Percentiles rank a stretch among this genome's conserved stretches.
These are phyloP conservation scores for Chironomus riparius DNA, from an alignment of 2,888 invertebrate species.

Conservation along the genomic window DNA sequence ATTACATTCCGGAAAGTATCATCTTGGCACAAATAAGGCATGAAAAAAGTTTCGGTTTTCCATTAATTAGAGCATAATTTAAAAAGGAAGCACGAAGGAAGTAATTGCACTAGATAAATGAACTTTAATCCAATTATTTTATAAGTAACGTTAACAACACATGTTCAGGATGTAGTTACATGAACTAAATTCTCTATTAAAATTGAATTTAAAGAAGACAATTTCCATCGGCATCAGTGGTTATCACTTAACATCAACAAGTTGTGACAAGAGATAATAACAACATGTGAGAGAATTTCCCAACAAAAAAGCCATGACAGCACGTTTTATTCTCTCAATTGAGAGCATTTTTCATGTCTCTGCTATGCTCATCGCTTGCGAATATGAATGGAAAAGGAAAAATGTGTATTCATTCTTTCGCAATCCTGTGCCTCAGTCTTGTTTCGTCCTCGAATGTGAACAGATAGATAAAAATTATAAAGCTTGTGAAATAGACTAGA, in stretches of 20 bases:
- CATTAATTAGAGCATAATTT: neutral
- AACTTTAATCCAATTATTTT: neutral
- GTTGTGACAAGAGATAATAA: neutral
- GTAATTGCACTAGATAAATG: neutral
- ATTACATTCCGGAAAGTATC: neutral
- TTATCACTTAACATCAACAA: neutral
- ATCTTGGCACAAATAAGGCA: too few relatives aligned
- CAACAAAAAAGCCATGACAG: neutral
- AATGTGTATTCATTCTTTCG: neutral
- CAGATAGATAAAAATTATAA: neutral
- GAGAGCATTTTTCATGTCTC: neutral
- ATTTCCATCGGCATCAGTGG: neutral
- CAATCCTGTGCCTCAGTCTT: neutral
- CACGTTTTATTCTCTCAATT: neutral
- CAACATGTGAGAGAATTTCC: neutral
- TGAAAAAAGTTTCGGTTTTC: neutral
- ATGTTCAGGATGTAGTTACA: neutral
- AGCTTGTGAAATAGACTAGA: too few relatives aligned
- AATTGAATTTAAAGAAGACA: neutral
- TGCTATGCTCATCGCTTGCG: neutral
- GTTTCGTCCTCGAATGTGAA: neutral
- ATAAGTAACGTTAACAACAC: neutral
- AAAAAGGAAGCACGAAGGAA: neutral
- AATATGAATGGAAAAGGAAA: neutral
- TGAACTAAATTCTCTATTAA: neutral